A percentile compares a stretch with the other conserved stretches of the same genome.
phyloP scores from a whole-genome alignment of 2,797 vertebrate genomes.

The Heterohyrax brucei region DNA sequence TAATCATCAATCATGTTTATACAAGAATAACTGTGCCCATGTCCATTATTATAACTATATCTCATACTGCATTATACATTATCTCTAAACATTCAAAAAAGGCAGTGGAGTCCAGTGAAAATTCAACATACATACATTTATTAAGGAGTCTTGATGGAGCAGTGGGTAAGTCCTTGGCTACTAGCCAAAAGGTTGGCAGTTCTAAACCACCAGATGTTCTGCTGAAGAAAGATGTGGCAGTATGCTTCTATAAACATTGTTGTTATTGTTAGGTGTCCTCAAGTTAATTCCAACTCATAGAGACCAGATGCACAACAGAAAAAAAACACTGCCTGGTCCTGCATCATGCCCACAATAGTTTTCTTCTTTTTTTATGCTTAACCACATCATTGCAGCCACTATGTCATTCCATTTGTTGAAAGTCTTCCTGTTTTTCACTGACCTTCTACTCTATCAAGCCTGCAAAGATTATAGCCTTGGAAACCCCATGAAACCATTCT shows the following conservation, averaged over 20 bases:
- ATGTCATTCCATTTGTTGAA: no score
- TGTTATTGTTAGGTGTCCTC: no score
- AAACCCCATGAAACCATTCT: neutral
- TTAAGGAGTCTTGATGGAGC: neutral
- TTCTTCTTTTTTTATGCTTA: no score
- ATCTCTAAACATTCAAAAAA: constrained; percentile 42
- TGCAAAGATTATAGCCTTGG: neutral
- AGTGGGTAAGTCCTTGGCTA: neutral
- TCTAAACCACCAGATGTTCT: neutral
- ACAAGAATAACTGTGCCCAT: constrained; percentile 23
- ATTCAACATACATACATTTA: neutral
- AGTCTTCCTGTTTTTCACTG: no score
- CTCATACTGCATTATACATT: neutral
- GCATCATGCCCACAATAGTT: no score
- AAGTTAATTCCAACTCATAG: no score
- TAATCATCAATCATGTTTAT: constrained; percentile 52
- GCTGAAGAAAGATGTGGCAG: neutral
- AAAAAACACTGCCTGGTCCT: no score
- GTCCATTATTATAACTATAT: neutral
- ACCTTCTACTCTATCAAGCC: no score
- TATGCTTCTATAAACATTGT: no score
- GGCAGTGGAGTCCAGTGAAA: neutral
- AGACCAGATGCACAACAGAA: no score
- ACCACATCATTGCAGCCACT: no score
- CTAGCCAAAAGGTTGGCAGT: neutral